Evolutionary conservation across 2,797 vertebrate genomes (phyloP).

Genomic region (Anomalospiza imberbis): DNA sequence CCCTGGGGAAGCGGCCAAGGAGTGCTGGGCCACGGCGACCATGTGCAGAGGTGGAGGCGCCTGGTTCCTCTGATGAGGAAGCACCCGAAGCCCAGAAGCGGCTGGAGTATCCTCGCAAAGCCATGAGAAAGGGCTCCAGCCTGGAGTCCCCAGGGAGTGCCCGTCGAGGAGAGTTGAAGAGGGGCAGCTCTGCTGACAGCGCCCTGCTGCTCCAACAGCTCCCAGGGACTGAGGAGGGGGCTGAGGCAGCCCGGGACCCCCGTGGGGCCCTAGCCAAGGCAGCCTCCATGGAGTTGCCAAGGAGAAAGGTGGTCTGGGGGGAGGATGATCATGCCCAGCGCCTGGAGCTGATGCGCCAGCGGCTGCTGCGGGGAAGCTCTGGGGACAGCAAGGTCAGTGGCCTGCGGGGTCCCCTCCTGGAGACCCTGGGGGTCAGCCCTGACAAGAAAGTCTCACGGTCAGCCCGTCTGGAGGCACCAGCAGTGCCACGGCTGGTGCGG

Average conservation of each 20-base stretch:
- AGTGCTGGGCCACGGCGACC: slow-evolving; percentile 68
- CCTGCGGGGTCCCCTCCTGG: slow-evolving; percentile 90
- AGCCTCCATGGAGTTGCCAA: slow-evolving; percentile 55
- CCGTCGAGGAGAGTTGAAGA: slow-evolving; percentile 85
- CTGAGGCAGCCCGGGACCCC: slow-evolving; percentile 84
- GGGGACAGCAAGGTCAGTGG: slow-evolving; percentile 94
- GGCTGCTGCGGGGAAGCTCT: slow-evolving; percentile 85
- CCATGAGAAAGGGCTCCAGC: slow-evolving; percentile 86
- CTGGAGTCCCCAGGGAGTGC: slow-evolving; percentile 76
- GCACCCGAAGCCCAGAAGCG: slow-evolving; percentile 70
- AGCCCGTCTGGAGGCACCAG: slow-evolving; percentile 60
- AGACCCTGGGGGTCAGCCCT: slow-evolving; percentile 84
- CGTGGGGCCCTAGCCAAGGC: slow-evolving; percentile 84
- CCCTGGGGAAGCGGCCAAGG: slow-evolving; percentile 64
- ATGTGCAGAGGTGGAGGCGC: slow-evolving; percentile 70
- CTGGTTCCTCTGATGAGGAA: slow-evolving; percentile 83
- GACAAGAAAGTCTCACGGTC: slow-evolving; percentile 78
- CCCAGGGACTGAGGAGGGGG: slow-evolving; percentile 78
- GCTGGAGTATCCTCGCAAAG: slow-evolving; percentile 76
- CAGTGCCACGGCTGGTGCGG: slow-evolving; percentile 78
- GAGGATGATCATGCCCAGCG: slow-evolving; percentile 90
- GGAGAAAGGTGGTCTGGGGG: slow-evolving; percentile 80
- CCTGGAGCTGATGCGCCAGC: slow-evolving; percentile 91
- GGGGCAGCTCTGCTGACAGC: slow-evolving; percentile 92
- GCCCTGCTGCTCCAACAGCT: slow-evolving; percentile 84